Base-by-base conservation (phyloP, 2,888 invertebrate genomes). In the Dynastes hyllus region DNA sequence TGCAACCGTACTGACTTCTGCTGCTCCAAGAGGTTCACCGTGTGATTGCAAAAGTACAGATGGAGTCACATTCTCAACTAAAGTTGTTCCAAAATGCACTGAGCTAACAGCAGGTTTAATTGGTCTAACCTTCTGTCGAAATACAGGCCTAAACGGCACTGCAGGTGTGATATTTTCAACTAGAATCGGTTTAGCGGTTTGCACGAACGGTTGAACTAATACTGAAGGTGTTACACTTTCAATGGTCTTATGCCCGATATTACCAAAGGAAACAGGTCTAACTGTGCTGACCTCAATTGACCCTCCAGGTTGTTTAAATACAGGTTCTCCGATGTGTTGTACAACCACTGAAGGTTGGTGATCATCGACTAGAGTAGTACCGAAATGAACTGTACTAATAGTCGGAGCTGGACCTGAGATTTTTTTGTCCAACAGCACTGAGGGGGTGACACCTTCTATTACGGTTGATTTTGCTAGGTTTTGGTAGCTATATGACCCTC, bases 391-490 rank as follows among this genome's bases (percentile, higher is more conserved):
- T 22, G 73, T 45, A 22, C 73, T 75, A n/a, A 75, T 45, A 2
- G 73, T 58, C 3, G 73, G 40, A 27, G 58, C 8, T 37, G 73
- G 73, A 45, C 13, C 11, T 5, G 22, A 11, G 9, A 75, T 45
- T 61, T 73, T 61, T 45, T 61, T 45, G 11, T 58, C 27, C 6
- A 58, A 22, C 40, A 73, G 22, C 16, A 58, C 16, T 27, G 58
- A 58, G 11, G 73, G 73, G 1, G 73, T 73, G 2, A 40, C 40
- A 22, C 45, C 6, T 11, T 58, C 40, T 16, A 61, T 11, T 11
- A 27, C 45, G 37, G 76, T 40, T 2, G 63, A 63, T 37, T 66
- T 40, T 6, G 22, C 45, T 66, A 73, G 77, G 87, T 81, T 0
- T 32, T 71, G 71, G 11, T 45, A 45, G 8, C 9, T 45, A 11